Percentiles rank a stretch among this genome's conserved stretches.
Conservation (phyloP, 2,888 invertebrate species). For the Microchrysa polita region DNA sequence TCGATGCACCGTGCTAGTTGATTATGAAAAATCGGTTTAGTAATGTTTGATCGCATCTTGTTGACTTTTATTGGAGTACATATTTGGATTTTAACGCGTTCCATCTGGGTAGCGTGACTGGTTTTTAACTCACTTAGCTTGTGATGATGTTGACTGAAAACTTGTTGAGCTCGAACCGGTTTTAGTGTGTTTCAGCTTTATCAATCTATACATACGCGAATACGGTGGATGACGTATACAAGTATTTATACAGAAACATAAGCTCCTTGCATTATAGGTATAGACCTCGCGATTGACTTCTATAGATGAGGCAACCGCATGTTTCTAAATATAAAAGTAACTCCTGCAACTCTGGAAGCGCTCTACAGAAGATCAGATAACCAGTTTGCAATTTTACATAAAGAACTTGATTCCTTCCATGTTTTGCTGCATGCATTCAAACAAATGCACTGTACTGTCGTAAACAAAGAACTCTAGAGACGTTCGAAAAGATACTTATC, state of each 20-base stretch:
- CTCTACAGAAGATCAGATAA: constrained; percentile 24
- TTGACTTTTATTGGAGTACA: not conserved
- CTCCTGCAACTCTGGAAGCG: constrained; percentile 1
- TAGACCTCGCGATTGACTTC: not conserved
- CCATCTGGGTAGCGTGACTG: not conserved
- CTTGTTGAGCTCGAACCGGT: constrained; percentile 40
- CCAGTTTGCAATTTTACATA: constrained; percentile 15
- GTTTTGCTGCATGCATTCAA: too few species aligned
- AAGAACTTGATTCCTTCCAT: constrained; percentile 2
- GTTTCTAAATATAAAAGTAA: not conserved
- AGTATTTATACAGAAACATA: constrained; percentile 18
- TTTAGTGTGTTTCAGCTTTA: constrained; percentile 9
- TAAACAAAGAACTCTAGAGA: not conserved
- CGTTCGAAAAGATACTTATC: constrained; percentile 6
- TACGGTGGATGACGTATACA: not conserved
- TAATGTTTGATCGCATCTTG: constrained; percentile 15
- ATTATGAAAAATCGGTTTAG: constrained; percentile 2
- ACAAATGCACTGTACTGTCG: too few species aligned
- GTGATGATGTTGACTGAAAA: constrained; percentile 23
- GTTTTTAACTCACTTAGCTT: not conserved
- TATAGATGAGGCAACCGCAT: not conserved
- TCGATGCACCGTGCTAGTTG: constrained; percentile 19
- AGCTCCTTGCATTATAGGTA: constrained; percentile 11
- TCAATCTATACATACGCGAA: constrained; percentile 12
- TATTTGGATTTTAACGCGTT: not conserved